phyloP scores from a whole-genome alignment of 30 jellyfish, hydroid and myxozoan species.

The Hydractinia echinata region DNA sequence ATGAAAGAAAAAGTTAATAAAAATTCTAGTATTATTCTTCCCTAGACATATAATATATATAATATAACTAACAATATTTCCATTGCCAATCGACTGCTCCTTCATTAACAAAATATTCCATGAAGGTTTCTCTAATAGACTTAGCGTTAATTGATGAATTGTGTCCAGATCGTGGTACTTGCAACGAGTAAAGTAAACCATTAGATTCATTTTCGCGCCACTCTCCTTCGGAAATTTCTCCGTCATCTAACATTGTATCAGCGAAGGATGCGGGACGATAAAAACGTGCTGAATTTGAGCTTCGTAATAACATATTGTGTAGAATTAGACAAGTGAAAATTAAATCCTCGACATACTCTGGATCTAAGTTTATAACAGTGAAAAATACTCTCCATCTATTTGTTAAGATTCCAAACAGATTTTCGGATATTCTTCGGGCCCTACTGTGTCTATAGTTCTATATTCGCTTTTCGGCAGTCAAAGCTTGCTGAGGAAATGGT shows the following conservation, averaged over 20 bases:
- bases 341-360: not conserved
- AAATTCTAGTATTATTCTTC: not conserved
- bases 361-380: not conserved
- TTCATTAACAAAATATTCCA: slow-evolving; percentile 45
- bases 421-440: slow-evolving; percentile 52
- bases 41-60: not conserved
- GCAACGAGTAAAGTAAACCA: slow-evolving; percentile 33
- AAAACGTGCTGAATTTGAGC: slow-evolving; percentile 7
- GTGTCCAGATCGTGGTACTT: slow-evolving; percentile 35
- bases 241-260: not conserved
- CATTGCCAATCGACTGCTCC: slow-evolving; percentile 70
- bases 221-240: slow-evolving; percentile 8
- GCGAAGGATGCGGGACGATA: slow-evolving; percentile 44
- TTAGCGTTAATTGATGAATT: slow-evolving; percentile 32
- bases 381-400: slow-evolving; percentile 5
- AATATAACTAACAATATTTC: slow-evolving; percentile 32
- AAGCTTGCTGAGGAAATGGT: slow-evolving; percentile 58
- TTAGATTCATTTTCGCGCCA: slow-evolving; percentile 27
- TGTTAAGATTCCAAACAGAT: slow-evolving; percentile 47
- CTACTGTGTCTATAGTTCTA: slow-evolving; percentile 56
- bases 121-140: slow-evolving; percentile 28
- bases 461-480: slow-evolving; percentile 42
- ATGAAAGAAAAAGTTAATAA: too few species aligned
- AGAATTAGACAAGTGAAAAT: slow-evolving; percentile 7
- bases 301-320: slow-evolving; percentile 31